phyloP scores from a whole-genome alignment of 2,797 vertebrate genomes.

The Gephyroberyx darwinii region DNA sequence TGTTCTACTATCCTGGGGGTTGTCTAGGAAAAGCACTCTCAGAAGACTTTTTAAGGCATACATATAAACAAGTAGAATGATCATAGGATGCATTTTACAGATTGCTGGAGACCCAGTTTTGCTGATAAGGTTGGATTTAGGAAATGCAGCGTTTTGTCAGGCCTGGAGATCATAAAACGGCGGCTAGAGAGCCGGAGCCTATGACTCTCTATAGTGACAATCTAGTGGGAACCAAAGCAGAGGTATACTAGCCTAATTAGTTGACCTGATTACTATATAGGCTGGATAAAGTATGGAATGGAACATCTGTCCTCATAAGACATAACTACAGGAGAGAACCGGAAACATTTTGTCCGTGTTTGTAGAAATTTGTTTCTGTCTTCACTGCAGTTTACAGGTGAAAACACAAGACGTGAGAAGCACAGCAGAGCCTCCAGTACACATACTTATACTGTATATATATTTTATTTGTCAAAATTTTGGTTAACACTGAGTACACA shows the following conservation, averaged over 20 bases:
- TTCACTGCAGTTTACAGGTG: background rate
- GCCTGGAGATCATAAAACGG: constrained; percentile 39
- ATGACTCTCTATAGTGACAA: constrained; percentile 68
- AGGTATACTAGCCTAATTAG: constrained; percentile 79
- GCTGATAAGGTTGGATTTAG: constrained; percentile 29
- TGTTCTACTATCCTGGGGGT: constrained; percentile 36
- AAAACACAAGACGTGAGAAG: background rate
- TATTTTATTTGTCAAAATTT: too few species aligned
- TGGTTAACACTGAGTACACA: too few species aligned
- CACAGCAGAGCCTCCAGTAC: background rate
- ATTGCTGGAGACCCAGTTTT: constrained; percentile 8
- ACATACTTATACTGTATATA: background rate
- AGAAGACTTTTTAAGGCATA: constrained; percentile 47
- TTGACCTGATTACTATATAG: constrained; percentile 78
- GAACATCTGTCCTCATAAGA: constrained; percentile 43
- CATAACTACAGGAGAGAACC: constrained; percentile 43
- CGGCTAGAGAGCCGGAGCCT: constrained; percentile 53
- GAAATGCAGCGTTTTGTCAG: constrained; percentile 22
- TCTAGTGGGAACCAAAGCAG: constrained; percentile 72
- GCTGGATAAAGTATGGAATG: constrained; percentile 66
- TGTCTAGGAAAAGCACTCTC: constrained; percentile 49
- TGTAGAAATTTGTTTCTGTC: constrained; percentile 6
- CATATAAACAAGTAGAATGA: constrained; percentile 48
- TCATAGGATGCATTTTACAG: constrained; percentile 30
- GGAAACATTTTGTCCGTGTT: background rate